Percentiles rank a stretch among this genome's conserved stretches.
phyloP scores from a whole-genome alignment of 2,113 vertebrate genomes.

The Hippocampus zosterae region DNA sequence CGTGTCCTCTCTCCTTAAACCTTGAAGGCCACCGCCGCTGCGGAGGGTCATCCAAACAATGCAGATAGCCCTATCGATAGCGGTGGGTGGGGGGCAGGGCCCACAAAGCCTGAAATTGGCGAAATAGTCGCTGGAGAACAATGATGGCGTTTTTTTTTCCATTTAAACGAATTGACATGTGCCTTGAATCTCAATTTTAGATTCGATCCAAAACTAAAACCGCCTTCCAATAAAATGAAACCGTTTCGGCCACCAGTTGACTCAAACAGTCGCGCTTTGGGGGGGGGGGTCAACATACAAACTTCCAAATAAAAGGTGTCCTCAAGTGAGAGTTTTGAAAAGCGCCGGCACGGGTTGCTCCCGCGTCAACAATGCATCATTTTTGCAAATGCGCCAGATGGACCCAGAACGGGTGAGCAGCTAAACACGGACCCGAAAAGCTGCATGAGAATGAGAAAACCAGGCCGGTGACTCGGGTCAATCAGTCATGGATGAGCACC shows the following conservation, averaged over 20 bases:
- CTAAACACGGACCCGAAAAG: background rate
- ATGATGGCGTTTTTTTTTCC: background rate
- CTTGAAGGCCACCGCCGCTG: slow-evolving; percentile 20
- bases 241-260: too few relatives aligned
- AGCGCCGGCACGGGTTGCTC: too few relatives aligned
- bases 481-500: slow-evolving; percentile 20
- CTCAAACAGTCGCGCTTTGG: too few relatives aligned
- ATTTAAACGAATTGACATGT: too few relatives aligned
- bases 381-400: background rate
- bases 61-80: slow-evolving; percentile 12
- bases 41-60: slow-evolving; percentile 44
- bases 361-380: too few relatives aligned
- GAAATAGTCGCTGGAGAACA: slow-evolving; percentile 1
- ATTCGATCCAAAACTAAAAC: background rate
- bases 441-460: slow-evolving; percentile 20
- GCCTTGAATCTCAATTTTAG: background rate
- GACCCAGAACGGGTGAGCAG: too few relatives aligned
- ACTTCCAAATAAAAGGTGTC: too few relatives aligned
- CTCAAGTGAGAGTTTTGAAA: too few relatives aligned
- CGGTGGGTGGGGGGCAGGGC: slow-evolving; percentile 13
- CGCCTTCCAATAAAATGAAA: too few relatives aligned
- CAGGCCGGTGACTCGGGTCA: slow-evolving; percentile 27
- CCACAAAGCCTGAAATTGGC: slow-evolving; percentile 21
- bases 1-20: slow-evolving; percentile 22
- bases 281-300: too few relatives aligned